Evolutionary conservation across 1,140 invertebrate species (phyloP).

Genomic region (Brachionus plicatilis): DNA sequence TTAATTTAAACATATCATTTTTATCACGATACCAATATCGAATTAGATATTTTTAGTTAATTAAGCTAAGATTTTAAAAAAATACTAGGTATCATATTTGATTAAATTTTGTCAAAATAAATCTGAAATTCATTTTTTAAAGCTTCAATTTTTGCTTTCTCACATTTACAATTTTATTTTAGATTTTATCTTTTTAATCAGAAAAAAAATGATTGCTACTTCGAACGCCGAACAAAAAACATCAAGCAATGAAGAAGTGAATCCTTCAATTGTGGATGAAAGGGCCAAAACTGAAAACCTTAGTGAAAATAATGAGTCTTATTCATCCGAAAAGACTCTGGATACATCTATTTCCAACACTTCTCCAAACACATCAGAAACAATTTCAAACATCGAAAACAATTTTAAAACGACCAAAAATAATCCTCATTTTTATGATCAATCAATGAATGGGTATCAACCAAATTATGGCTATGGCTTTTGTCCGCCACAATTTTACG

Average conservation of each 20-base stretch:
- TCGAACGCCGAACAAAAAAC: not conserved
- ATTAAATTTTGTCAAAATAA: not conserved
- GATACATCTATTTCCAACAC: not conserved
- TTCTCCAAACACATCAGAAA: not conserved
- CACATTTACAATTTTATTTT: not conserved
- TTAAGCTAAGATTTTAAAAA: not conserved
- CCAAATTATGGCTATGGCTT: not conserved
- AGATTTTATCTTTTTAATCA: not conserved
- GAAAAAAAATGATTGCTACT: not conserved
- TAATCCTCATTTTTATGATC: not conserved
- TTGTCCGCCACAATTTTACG: not conserved
- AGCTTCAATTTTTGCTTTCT: not conserved
- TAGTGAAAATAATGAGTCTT: not conserved
- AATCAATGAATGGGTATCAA: not conserved
- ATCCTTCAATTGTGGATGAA: not conserved
- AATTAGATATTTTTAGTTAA: not conserved
- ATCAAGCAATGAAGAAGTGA: not conserved
- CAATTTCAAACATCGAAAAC: not conserved
- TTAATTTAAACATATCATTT: not conserved
- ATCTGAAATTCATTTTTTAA: not conserved
- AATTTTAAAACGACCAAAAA: not conserved
- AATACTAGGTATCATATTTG: not conserved
- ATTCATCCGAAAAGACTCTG: not conserved
- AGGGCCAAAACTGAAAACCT: not conserved
- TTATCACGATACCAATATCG: not conserved